These are phyloP conservation scores for Oithona nana DNA, from an alignment of 2,888 invertebrate species.

Conservation along the genomic window DNA sequence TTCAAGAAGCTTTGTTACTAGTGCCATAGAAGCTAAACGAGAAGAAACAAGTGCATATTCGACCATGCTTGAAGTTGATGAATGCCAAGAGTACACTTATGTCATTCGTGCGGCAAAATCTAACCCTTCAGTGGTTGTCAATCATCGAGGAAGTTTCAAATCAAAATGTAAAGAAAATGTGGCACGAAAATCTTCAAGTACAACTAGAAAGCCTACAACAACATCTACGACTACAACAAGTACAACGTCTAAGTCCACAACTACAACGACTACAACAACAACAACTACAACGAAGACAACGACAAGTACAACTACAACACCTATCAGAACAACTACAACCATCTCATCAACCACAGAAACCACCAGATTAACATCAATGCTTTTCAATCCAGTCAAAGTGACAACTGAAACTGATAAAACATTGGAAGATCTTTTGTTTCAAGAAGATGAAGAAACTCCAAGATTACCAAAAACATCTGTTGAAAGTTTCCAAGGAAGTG, in stretches of 20 bases:
- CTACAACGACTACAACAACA: neutral
- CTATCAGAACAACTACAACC: neutral
- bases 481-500: too few species aligned
- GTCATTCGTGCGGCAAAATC: neutral
- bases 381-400: neutral
- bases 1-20: neutral
- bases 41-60: neutral
- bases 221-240: neutral
- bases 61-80: neutral
- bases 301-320: neutral
- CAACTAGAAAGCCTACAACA: neutral
- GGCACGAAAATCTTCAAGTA: neutral
- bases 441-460: neutral
- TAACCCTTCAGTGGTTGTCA: neutral
- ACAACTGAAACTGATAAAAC: too few species aligned
- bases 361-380: neutral
- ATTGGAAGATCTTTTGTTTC: too few species aligned
- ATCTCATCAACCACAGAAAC: neutral
- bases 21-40: neutral
- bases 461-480: too few species aligned
- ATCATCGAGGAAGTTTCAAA: neutral
- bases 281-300: neutral
- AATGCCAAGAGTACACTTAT: neutral
- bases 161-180: neutral
- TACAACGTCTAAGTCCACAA: neutral